phyloP scores from a whole-genome alignment of 1,140 invertebrate species.

The Trachymyrmex septentrionalis region DNA sequence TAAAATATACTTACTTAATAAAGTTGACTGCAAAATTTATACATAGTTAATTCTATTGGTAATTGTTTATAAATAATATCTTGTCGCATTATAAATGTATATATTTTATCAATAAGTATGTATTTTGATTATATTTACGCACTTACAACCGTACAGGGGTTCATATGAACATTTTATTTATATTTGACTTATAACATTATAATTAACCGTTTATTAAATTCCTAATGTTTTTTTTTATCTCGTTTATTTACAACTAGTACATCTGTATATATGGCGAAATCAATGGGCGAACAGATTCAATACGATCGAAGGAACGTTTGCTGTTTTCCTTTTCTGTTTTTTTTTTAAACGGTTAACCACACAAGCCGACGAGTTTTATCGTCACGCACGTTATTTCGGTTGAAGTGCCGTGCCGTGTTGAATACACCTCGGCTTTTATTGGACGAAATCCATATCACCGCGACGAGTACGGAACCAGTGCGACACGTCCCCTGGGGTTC shows the following conservation, averaged over 20 bases:
- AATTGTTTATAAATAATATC: no score
- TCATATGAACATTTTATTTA: no score
- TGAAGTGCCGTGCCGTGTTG: constrained; percentile 30
- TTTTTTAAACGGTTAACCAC: constrained; percentile 24
- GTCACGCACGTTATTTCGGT: constrained; percentile 21
- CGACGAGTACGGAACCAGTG: background rate
- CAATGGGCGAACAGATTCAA: constrained; percentile 28
- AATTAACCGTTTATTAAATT: background rate
- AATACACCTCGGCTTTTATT: constrained; percentile 34
- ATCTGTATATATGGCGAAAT: background rate
- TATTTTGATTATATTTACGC: no score
- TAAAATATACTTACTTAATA: no score
- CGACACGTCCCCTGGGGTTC: constrained; percentile 16
- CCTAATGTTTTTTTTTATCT: background rate
- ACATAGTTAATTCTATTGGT: no score
- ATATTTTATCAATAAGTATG: no score
- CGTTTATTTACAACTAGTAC: background rate
- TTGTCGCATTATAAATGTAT: no score
- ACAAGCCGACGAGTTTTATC: constrained; percentile 48
- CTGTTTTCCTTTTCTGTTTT: constrained; percentile 1
- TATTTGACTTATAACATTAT: background rate
- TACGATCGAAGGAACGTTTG: constrained; percentile 10
- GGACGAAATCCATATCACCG: constrained; percentile 50
- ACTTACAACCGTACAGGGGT: no score
- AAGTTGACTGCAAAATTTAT: no score